Conservation (phyloP, 2,888 invertebrate species). For the Penaeus monodon region DNA sequence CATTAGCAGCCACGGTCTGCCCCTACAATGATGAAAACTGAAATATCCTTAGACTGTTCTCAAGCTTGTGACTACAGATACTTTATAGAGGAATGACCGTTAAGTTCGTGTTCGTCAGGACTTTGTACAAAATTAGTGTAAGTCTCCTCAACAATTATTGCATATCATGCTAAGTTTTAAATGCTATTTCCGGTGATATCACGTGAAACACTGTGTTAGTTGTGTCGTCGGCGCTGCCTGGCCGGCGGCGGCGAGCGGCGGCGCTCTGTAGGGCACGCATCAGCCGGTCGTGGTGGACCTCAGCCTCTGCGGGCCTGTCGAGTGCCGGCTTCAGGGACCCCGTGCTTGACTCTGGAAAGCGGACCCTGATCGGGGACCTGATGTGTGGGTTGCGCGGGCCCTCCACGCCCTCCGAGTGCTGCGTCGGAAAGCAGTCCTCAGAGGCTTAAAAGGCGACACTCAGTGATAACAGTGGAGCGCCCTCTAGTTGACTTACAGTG, state of each 20-base stretch:
- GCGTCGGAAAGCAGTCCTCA: too few relatives aligned
- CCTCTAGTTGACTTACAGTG: too few relatives aligned
- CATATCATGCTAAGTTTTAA: slow-evolving; percentile 20
- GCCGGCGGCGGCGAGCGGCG: background rate
- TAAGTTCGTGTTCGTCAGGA: slow-evolving; percentile 49
- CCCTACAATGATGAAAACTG: background rate
- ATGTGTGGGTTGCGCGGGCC: too few relatives aligned
- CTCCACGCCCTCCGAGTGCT: too few relatives aligned
- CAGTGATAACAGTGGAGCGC: too few relatives aligned
- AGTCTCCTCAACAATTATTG: slow-evolving; percentile 42
- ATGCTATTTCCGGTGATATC: slow-evolving; percentile 46
- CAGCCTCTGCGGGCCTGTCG: too few relatives aligned
- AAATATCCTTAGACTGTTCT: slow-evolving; percentile 2
- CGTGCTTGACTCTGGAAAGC: too few relatives aligned
- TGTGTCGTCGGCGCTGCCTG: background rate
- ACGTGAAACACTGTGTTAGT: slow-evolving; percentile 50
- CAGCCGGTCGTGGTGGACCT: too few relatives aligned
- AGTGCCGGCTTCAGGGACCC: too few relatives aligned
- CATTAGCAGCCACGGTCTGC: too few relatives aligned
- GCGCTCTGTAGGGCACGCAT: background rate
- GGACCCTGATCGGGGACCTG: too few relatives aligned
- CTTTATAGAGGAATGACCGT: slow-evolving; percentile 39
- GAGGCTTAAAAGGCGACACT: too few relatives aligned
- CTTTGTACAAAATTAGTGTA: slow-evolving; percentile 59
- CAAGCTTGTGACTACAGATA: slow-evolving; percentile 20